These are phyloP conservation scores for Idaea dimidiata DNA, from an alignment of 2,888 invertebrate genomes.

Conservation along the genomic window DNA sequence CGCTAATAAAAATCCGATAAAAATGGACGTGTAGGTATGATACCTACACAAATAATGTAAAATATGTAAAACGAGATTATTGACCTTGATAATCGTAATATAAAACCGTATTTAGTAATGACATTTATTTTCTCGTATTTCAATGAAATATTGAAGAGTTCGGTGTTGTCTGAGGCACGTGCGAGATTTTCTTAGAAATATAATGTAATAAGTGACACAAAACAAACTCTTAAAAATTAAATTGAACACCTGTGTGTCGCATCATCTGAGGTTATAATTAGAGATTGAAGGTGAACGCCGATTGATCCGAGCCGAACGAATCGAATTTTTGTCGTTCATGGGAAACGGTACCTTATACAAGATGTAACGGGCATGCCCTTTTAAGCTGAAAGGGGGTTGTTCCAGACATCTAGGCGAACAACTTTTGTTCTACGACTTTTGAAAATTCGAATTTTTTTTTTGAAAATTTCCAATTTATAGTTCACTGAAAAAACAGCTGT, in stretches of 20 bases:
- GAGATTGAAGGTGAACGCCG: too few species aligned
- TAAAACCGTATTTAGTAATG: not conserved
- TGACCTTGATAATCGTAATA: not conserved
- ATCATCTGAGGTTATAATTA: not conserved
- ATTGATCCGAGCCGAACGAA: too few species aligned
- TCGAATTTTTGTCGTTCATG: too few species aligned
- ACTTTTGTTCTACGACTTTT: too few species aligned
- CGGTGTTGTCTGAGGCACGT: not conserved
- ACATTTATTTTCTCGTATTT: not conserved
- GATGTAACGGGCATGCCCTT: too few species aligned
- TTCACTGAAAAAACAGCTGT: too few species aligned
- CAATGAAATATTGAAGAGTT: not conserved
- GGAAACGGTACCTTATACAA: too few species aligned
- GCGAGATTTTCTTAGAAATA: not conserved
- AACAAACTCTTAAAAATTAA: not conserved
- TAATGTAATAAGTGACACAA: not conserved
- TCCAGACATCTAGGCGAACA: too few species aligned
- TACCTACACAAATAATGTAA: not conserved
- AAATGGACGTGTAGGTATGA: not conserved
- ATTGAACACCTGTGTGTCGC: not conserved
- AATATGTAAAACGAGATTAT: not conserved
- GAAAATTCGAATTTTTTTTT: too few species aligned
- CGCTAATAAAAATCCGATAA: slow-evolving; percentile 4
- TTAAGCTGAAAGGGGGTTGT: too few species aligned
- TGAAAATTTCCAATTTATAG: too few species aligned